phyloP scores from a whole-genome alignment of 2,888 invertebrate species.

The Podotricha telesiphe region DNA sequence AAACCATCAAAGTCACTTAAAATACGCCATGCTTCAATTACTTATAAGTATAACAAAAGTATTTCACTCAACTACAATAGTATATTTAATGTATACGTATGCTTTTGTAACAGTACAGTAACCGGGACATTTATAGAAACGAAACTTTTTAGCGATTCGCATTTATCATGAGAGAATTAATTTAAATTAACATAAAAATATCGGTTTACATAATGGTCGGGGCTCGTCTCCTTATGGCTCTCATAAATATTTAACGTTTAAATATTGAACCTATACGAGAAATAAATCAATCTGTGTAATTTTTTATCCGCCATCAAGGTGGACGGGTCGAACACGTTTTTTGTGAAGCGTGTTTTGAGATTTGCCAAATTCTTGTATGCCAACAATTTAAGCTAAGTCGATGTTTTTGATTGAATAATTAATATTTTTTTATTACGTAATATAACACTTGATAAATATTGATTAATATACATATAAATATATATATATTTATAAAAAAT shows the following conservation, averaged over 20 bases:
- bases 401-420: constrained; percentile 14
- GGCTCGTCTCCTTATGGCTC: constrained; percentile 54
- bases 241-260: constrained; percentile 62
- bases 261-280: constrained; percentile 60
- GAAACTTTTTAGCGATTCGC: constrained; percentile 61
- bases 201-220: constrained; percentile 69
- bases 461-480: no score
- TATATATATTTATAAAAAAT: no score
- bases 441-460: no score
- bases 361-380: constrained; percentile 27
- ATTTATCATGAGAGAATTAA: constrained; percentile 80
- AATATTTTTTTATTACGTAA: constrained; percentile 9
- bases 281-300: constrained; percentile 55
- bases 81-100: constrained; percentile 46
- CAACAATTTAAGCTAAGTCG: constrained; percentile 2
- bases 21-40: constrained; percentile 38
- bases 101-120: constrained; percentile 65
- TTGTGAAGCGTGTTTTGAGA: constrained; percentile 25
- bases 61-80: constrained; percentile 1
- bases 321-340: constrained; percentile 32
- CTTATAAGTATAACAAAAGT: constrained; percentile 45
- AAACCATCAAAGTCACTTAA: constrained; percentile 38
- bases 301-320: constrained; percentile 45
- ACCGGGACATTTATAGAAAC: constrained; percentile 71
- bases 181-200: constrained; percentile 77